These are phyloP conservation scores for Myiopsitta monachus DNA, from an alignment of 2,113 vertebrate genomes.

Conservation along the genomic window DNA sequence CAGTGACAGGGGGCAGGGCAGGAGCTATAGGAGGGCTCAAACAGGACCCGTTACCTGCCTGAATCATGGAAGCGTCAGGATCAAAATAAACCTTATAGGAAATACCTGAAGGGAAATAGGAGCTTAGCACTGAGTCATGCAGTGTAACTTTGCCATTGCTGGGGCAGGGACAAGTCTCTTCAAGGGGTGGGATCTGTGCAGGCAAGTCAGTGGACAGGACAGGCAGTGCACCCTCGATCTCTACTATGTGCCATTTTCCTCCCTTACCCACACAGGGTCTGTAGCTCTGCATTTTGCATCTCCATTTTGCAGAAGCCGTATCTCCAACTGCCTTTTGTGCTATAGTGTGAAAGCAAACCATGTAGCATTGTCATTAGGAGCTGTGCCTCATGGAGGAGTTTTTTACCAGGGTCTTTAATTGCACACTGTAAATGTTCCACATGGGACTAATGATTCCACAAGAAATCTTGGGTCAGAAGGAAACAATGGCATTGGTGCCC, in stretches of 20 bases:
- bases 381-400: not conserved
- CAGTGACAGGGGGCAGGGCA: not conserved
- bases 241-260: fast-evolving
- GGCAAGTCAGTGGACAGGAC: not conserved
- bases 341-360: not conserved
- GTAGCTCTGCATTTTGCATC: not conserved
- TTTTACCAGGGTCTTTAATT: not conserved
- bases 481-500: not conserved
- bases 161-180: not conserved
- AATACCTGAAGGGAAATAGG: not conserved
- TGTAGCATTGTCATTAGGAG: not conserved
- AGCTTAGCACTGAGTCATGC: not conserved
- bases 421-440: fast-evolving
- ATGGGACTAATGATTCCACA: not conserved
- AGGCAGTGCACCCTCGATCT: fast-evolving
- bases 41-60: not conserved
- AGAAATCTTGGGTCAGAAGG: not conserved
- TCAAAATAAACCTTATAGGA: not conserved
- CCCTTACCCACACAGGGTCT: not conserved
- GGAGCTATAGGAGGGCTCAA: not conserved
- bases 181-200: too few relatives aligned
- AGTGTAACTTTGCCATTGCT: not conserved
- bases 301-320: not conserved
- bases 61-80: fast-evolving
- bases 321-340: not conserved